Conservation (phyloP, 2,888 invertebrate species). For the Crioceris asparagi region DNA sequence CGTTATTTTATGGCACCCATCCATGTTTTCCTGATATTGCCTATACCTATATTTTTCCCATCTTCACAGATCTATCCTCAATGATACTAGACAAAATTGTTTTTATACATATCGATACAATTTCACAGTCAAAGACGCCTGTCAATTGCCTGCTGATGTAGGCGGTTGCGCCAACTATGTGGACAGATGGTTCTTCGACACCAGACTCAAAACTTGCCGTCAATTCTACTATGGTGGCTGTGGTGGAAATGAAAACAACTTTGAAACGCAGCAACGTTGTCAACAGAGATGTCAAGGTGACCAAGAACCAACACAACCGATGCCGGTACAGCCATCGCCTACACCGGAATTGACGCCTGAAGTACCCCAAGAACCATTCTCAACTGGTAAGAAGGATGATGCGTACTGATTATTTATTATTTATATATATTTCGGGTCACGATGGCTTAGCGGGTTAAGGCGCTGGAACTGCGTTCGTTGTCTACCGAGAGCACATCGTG, state of each 20-base stretch:
- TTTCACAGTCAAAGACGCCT: slow-evolving; percentile 52
- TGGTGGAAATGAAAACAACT: slow-evolving; percentile 85
- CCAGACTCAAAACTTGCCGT: slow-evolving; percentile 58
- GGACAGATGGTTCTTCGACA: slow-evolving; percentile 75
- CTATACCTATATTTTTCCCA: too few relatives aligned
- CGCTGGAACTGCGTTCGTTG: too few relatives aligned
- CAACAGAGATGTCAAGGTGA: slow-evolving; percentile 45
- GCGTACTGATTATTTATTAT: too few relatives aligned
- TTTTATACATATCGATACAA: too few relatives aligned
- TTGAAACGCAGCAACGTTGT: slow-evolving; percentile 57
- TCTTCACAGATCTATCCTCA: too few relatives aligned
- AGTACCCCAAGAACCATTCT: slow-evolving; percentile 19
- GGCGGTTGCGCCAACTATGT: slow-evolving; percentile 71
- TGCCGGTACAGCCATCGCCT: slow-evolving; percentile 6
- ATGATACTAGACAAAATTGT: too few relatives aligned
- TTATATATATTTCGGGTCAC: too few relatives aligned
- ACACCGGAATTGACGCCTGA: background rate
- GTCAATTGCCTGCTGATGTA: slow-evolving; percentile 62
- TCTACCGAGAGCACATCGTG: too few relatives aligned
- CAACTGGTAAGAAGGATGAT: slow-evolving; percentile 26
- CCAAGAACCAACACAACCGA: slow-evolving; percentile 14
- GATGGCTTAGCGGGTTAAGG: too few relatives aligned
- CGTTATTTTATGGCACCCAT: too few relatives aligned
- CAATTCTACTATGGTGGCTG: slow-evolving; percentile 88
- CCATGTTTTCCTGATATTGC: too few relatives aligned